phyloP scores from a whole-genome alignment of 2,888 invertebrate genomes.

The Papilio elwesi region DNA sequence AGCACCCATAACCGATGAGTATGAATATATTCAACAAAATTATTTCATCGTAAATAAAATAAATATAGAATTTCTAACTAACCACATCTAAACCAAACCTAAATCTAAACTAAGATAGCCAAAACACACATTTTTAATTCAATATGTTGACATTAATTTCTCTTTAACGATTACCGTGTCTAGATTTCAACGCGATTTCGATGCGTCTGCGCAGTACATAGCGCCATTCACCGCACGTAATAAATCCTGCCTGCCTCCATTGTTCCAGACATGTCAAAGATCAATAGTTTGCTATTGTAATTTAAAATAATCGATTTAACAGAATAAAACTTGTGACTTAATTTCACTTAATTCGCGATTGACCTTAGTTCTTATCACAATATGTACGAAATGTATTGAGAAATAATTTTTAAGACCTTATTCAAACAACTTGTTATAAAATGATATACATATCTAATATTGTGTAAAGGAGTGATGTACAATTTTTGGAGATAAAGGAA shows the following conservation, averaged over 20 bases:
- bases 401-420: no score
- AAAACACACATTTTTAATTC: no score
- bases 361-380: no score
- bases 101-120: no score
- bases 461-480: neutral
- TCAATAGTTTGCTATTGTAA: constrained; percentile 81
- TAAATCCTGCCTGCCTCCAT: constrained; percentile 68
- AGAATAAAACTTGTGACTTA: no score
- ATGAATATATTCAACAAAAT: no score
- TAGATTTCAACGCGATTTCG: constrained; percentile 48
- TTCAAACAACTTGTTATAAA: neutral
- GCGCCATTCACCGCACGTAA: constrained; percentile 50
- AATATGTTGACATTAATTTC: no score
- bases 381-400: neutral
- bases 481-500: neutral
- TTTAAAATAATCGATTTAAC: constrained; percentile 41
- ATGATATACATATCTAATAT: neutral
- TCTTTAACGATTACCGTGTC: constrained; percentile 46
- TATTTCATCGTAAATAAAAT: no score
- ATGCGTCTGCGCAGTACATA: constrained; percentile 63
- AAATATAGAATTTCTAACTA: no score
- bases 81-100: no score
- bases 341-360: no score
- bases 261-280: constrained; percentile 81
- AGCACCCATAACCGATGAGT: no score